Evolutionary conservation across 1,140 invertebrate species (phyloP), one percentile per base, ranked within the genome.

Genomic region (Apolygus lucorum): DNA sequence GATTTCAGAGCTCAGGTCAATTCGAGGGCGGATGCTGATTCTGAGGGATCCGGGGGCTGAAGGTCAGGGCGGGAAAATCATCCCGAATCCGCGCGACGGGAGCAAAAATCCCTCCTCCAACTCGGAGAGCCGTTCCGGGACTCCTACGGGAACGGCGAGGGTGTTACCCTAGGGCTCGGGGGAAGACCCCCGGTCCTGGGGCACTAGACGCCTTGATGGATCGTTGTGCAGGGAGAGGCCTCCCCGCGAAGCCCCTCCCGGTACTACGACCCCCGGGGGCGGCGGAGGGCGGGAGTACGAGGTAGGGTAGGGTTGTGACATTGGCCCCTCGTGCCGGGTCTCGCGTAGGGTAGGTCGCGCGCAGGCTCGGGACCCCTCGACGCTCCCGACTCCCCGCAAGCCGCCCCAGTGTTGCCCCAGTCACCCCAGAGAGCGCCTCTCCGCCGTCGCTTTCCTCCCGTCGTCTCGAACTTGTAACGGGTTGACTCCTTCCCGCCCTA

Each of bases 341-440:
- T 14, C 54, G 13, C 29, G 67, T 68, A 54, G 67, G 52, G 67
- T 68, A 68, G 67, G 67, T 52, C 52, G 49, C 42, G 67, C 67
- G 67, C 67, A 68, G 26, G 52, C 67, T n/a, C 67, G 24, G 27
- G 14, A 22, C 67, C 52, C 54, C 22, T 59, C 54, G 54, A 11
- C 54, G 13, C 54, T 21, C 11, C 54, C 22, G 54, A 59, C 11
- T 14, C 54, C 22, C 54, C 13, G 17, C 54, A 59, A 66, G n/a
- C 64, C 64, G 14, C n/a, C 64, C 29, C 64, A 66, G 64, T 66
- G 64, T 66, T 66, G 29, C 27, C 64, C 64, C 64, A 66, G 64
- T 66, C 64, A 59, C 22, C 54, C 4, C 34, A 42, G 34, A 2
- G 1, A 25, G 63, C 22, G 27, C 63, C 63, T 49, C 29, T 25